These are phyloP conservation scores for Pseudomyrmex flavicornis DNA, from an alignment of 1,140 invertebrate genomes.

Conservation along the genomic window DNA sequence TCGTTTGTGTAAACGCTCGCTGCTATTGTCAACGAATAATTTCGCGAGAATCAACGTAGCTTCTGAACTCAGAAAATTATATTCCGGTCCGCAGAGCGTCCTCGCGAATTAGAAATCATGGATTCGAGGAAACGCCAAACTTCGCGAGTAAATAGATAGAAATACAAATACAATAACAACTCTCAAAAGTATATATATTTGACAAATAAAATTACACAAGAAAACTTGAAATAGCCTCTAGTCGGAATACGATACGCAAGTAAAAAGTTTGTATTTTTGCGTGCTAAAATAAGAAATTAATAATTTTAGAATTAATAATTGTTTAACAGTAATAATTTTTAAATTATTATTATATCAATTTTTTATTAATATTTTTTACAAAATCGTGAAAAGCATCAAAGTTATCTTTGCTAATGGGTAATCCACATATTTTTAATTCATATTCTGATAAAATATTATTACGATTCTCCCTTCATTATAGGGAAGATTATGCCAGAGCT, in stretches of 20 bases:
- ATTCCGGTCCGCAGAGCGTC: neutral
- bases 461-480: neutral
- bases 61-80: neutral
- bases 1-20: slow-evolving; percentile 9
- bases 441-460: neutral
- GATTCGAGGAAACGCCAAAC: neutral
- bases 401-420: too few relatives aligned
- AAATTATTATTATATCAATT: neutral
- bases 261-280: neutral
- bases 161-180: neutral
- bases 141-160: neutral
- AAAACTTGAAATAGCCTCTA: too few relatives aligned
- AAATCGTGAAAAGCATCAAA: too few relatives aligned
- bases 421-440: too few relatives aligned
- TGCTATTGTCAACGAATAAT: slow-evolving; percentile 22
- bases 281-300: neutral
- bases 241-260: neutral
- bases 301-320: neutral
- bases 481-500: neutral
- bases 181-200: neutral
- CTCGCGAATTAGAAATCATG: neutral
- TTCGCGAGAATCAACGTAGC: slow-evolving; percentile 1
- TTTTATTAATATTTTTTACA: neutral
- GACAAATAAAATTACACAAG: too few relatives aligned
- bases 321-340: neutral